These are phyloP conservation scores for Thermophis baileyi DNA, from an alignment of 2,113 vertebrate genomes.

Conservation along the genomic window DNA sequence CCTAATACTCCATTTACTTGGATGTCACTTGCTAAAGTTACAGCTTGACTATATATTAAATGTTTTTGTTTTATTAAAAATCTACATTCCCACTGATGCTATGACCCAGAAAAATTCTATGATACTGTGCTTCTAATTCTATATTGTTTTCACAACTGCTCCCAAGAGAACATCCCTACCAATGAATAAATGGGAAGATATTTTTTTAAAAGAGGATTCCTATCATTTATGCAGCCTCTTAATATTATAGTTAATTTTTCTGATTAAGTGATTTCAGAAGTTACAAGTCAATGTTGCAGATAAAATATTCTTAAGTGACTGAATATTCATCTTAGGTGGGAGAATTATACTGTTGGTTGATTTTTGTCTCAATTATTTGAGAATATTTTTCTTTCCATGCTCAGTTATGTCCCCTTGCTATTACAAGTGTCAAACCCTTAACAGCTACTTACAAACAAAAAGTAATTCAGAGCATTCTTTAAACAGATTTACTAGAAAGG, in stretches of 20 bases:
- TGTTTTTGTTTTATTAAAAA: background rate
- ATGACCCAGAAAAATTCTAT: background rate
- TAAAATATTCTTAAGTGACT: background rate
- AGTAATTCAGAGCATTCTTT: background rate
- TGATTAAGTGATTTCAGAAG: background rate
- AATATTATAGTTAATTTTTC: background rate
- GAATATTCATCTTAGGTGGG: background rate
- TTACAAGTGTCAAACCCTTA: background rate
- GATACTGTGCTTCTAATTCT: background rate
- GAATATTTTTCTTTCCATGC: background rate
- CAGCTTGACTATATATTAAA: conserved; percentile 29
- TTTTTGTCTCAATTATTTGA: background rate
- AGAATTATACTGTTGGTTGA: background rate
- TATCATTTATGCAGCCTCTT: background rate
- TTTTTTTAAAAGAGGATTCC: background rate
- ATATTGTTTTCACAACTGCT: background rate
- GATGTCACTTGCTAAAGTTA: conserved; percentile 17
- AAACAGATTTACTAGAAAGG: background rate
- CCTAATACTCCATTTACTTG: conserved; percentile 17
- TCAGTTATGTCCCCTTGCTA: background rate
- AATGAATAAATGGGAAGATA: background rate
- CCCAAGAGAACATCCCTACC: background rate
- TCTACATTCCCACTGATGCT: background rate
- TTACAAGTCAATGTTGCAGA: background rate
- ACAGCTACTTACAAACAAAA: background rate